These are phyloP conservation scores for Criorhina ranunculi DNA, from an alignment of 2,888 invertebrate species.

Conservation along the genomic window DNA sequence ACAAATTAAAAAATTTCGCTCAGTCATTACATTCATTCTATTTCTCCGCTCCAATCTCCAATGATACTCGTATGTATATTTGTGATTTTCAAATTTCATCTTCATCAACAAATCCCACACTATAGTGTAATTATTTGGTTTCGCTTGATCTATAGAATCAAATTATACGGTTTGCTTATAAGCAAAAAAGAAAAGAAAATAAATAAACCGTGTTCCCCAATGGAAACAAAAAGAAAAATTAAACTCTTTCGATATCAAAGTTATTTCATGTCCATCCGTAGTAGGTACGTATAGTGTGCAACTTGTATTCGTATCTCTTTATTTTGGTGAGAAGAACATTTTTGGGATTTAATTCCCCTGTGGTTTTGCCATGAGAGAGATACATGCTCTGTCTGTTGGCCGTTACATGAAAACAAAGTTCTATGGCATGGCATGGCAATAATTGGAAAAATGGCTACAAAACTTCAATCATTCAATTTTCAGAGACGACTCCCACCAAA, in stretches of 20 bases:
- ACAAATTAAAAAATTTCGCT: too few species aligned
- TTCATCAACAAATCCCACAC: slow-evolving; percentile 20
- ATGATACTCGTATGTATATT: slow-evolving; percentile 10
- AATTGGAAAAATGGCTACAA: slow-evolving; percentile 70
- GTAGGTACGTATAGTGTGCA: slow-evolving; percentile 17
- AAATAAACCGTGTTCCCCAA: slow-evolving; percentile 34
- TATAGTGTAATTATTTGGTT: slow-evolving; percentile 43
- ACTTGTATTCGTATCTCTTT: slow-evolving; percentile 22
- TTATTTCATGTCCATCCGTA: slow-evolving; percentile 19
- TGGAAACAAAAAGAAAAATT: neutral
- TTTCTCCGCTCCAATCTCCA: too few species aligned
- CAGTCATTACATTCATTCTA: too few species aligned
- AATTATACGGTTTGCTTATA: slow-evolving; percentile 57
- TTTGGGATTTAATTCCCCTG: slow-evolving; percentile 56
- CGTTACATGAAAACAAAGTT: slow-evolving; percentile 24
- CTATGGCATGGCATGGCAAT: slow-evolving; percentile 30
- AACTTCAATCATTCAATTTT: slow-evolving; percentile 69
- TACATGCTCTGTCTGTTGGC: slow-evolving; percentile 6
- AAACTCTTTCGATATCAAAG: slow-evolving; percentile 30
- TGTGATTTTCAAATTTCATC: slow-evolving; percentile 44
- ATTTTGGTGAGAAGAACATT: slow-evolving; percentile 45
- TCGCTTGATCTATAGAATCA: slow-evolving; percentile 47
- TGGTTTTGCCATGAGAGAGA: slow-evolving; percentile 21
- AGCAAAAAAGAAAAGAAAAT: slow-evolving; percentile 18
- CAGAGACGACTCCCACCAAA: slow-evolving; percentile 42